A percentile compares a stretch with the other conserved stretches of the same genome.
Conservation (phyloP, 2,113 vertebrate genomes). For the Amphiprion ocellaris region DNA sequence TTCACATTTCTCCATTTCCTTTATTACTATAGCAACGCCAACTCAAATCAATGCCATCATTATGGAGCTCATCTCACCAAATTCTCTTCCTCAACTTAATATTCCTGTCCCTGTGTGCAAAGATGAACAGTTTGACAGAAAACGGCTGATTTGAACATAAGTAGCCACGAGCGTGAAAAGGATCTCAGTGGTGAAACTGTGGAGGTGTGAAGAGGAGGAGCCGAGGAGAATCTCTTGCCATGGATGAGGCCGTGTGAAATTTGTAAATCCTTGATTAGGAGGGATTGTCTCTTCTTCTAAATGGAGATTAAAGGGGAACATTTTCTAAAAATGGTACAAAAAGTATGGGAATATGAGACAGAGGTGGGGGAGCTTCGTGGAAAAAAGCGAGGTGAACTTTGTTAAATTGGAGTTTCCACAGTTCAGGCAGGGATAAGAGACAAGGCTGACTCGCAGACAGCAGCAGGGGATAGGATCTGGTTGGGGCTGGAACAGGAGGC, state of each 20-base stretch:
- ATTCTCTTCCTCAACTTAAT: constrained; percentile 3
- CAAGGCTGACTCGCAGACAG: constrained; percentile 7
- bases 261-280: constrained; percentile 61
- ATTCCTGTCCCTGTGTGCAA: constrained; percentile 4
- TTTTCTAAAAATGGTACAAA: constrained; percentile 37
- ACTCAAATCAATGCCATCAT: constrained; percentile 27
- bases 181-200: constrained; percentile 11
- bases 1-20: constrained; percentile 30
- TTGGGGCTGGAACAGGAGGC: constrained; percentile 26
- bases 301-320: constrained; percentile 52
- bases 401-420: constrained; percentile 11
- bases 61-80: constrained; percentile 8
- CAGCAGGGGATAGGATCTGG: constrained; percentile 25
- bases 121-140: not conserved
- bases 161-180: constrained; percentile 22
- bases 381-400: constrained; percentile 39
- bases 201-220: constrained; percentile 46
- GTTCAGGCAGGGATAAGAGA: constrained; percentile 13
- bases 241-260: constrained; percentile 61
- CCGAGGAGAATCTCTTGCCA: constrained; percentile 50
- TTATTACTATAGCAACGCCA: not conserved
- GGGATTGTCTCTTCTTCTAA: constrained; percentile 51
- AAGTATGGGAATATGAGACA: constrained; percentile 21
- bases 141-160: not conserved
- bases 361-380: not conserved